Conservation (phyloP, 2,888 invertebrate genomes). For the Schizotus pectinicornis region DNA sequence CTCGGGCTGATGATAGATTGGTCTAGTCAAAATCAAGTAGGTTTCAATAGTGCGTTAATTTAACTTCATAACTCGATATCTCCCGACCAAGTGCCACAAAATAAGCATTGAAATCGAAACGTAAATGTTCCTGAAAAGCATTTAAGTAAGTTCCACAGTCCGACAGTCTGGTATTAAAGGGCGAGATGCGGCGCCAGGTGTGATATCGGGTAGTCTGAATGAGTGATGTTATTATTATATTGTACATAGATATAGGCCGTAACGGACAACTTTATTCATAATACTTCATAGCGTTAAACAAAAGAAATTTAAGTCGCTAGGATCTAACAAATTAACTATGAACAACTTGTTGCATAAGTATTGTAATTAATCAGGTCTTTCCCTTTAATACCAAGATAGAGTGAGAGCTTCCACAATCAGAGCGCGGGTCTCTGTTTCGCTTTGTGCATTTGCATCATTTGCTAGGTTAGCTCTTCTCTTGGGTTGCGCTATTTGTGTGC, state of each 20-base stretch:
- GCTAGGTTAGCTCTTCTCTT: constrained; percentile 57
- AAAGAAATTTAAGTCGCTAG: constrained; percentile 44
- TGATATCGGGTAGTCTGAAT: constrained; percentile 52
- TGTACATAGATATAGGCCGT: constrained; percentile 46
- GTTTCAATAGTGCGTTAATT: constrained; percentile 36
- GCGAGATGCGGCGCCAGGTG: constrained; percentile 55
- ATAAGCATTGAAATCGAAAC: constrained; percentile 46
- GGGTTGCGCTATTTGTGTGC: constrained; percentile 55
- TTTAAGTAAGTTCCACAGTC: constrained; percentile 49
- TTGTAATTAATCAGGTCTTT: constrained; percentile 49
- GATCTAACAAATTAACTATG: constrained; percentile 49
- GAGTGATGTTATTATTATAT: constrained; percentile 41
- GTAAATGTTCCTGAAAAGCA: constrained; percentile 62
- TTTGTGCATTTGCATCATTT: constrained; percentile 54
- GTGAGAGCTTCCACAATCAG: constrained; percentile 59
- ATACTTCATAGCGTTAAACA: constrained; percentile 45
- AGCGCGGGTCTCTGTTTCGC: constrained; percentile 60
- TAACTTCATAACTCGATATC: constrained; percentile 54
- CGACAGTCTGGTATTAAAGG: constrained; percentile 58
- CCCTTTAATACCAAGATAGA: constrained; percentile 59
- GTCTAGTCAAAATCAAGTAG: constrained; percentile 52
- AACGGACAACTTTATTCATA: constrained; percentile 50
- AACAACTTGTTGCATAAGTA: constrained; percentile 52
- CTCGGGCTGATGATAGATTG: constrained; percentile 51
- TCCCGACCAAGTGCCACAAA: constrained; percentile 59